A percentile compares a stretch with the other conserved stretches of the same genome.
Evolutionary conservation across 1,140 invertebrate genomes (phyloP).

Genomic region (Heliothis subflexa): DNA sequence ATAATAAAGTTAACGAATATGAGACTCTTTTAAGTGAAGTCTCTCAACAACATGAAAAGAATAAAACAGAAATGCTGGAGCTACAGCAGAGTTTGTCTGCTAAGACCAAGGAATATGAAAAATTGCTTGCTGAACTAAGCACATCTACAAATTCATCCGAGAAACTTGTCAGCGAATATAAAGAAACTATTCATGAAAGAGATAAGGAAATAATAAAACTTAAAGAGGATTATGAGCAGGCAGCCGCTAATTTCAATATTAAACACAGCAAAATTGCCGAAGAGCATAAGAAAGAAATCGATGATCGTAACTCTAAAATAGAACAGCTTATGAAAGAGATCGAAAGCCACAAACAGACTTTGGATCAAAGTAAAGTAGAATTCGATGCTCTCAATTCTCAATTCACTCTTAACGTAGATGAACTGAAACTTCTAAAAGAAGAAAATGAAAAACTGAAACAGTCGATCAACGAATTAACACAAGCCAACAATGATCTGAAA

Average conservation of each 20-base stretch:
- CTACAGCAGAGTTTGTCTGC: slow-evolving; percentile 74
- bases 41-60: slow-evolving; percentile 79
- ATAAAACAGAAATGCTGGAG: slow-evolving; percentile 77
- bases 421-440: slow-evolving; percentile 79
- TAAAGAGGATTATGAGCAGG: slow-evolving; percentile 82
- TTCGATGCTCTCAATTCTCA: slow-evolving; percentile 76
- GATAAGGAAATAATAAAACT: slow-evolving; percentile 82
- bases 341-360: slow-evolving; percentile 81
- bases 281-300: slow-evolving; percentile 82
- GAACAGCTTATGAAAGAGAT: slow-evolving; percentile 83
- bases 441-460: slow-evolving; percentile 80
- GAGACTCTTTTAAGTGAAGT: slow-evolving; percentile 78
- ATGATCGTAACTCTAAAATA: slow-evolving; percentile 82
- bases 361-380: slow-evolving; percentile 84
- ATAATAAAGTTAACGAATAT: slow-evolving; percentile 81
- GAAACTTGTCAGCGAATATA: slow-evolving; percentile 79
- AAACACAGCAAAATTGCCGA: slow-evolving; percentile 81
- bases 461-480: slow-evolving; percentile 72
- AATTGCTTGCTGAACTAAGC: slow-evolving; percentile 68
- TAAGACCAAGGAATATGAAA: slow-evolving; percentile 81
- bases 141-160: slow-evolving; percentile 68
- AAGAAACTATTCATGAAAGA: slow-evolving; percentile 80
- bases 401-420: slow-evolving; percentile 74
- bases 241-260: slow-evolving; percentile 79
- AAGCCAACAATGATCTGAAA: slow-evolving; percentile 74